These are phyloP conservation scores for Cistogaster globosa DNA, from an alignment of 2,888 invertebrate genomes.

Conservation along the genomic window DNA sequence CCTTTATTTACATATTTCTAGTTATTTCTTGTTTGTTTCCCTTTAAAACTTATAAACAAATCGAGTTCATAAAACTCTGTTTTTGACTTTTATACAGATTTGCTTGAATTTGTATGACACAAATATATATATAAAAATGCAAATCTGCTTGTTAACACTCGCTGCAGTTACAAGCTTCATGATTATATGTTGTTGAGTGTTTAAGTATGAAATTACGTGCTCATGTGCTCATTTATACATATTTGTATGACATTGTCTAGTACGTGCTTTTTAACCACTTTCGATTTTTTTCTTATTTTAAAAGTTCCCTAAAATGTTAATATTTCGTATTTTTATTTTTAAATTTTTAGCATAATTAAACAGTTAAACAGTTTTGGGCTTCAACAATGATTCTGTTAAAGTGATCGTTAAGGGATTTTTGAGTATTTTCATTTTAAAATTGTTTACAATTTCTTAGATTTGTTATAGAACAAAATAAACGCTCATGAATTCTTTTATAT, in stretches of 20 bases:
- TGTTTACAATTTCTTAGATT: too few relatives aligned
- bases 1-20: background rate
- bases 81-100: slow-evolving; percentile 50
- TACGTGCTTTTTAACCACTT: slow-evolving; percentile 59
- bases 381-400: too few relatives aligned
- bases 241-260: slow-evolving; percentile 40
- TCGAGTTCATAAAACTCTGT: slow-evolving; percentile 72
- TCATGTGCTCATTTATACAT: slow-evolving; percentile 9
- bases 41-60: slow-evolving; percentile 69
- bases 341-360: too few relatives aligned
- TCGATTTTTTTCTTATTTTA: background rate
- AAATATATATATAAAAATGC: background rate
- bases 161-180: slow-evolving; percentile 42
- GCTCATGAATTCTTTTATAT: background rate
- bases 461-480: too few relatives aligned
- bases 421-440: too few relatives aligned
- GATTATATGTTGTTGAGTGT: slow-evolving; percentile 17
- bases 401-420: too few relatives aligned
- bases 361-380: too few relatives aligned
- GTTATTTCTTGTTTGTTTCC: slow-evolving; percentile 26
- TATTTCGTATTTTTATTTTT: too few relatives aligned
- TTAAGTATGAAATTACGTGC: background rate
- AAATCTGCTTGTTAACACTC: background rate
- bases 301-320: background rate
- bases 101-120: slow-evolving; percentile 9